Evolutionary conservation across 2,888 invertebrate genomes (phyloP), one percentile per base, ranked within the genome.

Genomic region (Taenaris catops): DNA sequence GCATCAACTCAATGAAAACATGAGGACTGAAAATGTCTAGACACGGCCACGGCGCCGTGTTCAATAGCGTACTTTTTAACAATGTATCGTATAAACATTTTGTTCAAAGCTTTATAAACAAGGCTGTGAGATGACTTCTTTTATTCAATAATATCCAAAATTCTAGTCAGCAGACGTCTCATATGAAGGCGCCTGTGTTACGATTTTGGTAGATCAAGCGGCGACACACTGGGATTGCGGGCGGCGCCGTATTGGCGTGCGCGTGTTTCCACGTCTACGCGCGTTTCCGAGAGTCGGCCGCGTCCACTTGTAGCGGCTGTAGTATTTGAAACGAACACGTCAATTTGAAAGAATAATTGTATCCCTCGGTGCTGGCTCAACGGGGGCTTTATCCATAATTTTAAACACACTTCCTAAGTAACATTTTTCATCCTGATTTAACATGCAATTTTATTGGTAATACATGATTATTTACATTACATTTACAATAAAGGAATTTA

Each of bases 251-350:
- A 60, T 50, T 81, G 83, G 61, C 53, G 56, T 58, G 59, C 55
- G 52, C 59, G 54, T 58, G 50, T 48, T 52, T 42, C 55, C 41
- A 46, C 51, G 46, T 42, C 48, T 38, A 17, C 17, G 27, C 36
- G 49, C 58, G 63, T 74, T 72, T 74, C 72, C 58, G 87, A 86
- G 87, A 87, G 87, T 87, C 81, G 62, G 72, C 55, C 44, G 60
- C 59, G 44, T 23, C 39, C 19, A 35, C 21, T 59, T 48, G 53
- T 55, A 4, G 55, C 54, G 49, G 57, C 69, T 63, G 68, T 87
- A 86, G 87, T 80, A 63, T 62, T 62, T 65, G 75, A 79, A 76
- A 74, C 67, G 55, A 55, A 84, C 84, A 87, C 5, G 7, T 3
- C 1, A n/a, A 11, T n/a, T 10, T 1, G 2, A 10, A n/a, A n/a